These are phyloP conservation scores for Dilophus febrilis DNA, from an alignment of 2,888 invertebrate genomes.

Conservation along the genomic window DNA sequence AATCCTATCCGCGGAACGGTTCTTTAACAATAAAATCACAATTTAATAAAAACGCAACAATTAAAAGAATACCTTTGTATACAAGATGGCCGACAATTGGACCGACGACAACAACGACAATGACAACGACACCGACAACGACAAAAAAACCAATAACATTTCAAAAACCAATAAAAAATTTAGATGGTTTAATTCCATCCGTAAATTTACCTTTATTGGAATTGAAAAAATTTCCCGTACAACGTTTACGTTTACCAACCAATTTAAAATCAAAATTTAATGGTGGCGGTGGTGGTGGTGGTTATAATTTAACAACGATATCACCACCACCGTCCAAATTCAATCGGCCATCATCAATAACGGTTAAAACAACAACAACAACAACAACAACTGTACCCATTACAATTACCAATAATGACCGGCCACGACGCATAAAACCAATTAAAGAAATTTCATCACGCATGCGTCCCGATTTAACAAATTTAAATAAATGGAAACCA, in stretches of 20 bases:
- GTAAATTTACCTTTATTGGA: too few relatives aligned
- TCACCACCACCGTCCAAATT: neutral
- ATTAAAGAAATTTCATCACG: slow-evolving; percentile 8
- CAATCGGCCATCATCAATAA: neutral
- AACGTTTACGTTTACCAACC: too few relatives aligned
- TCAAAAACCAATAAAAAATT: too few relatives aligned
- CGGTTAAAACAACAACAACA: neutral
- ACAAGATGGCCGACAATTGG: neutral
- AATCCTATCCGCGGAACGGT: neutral
- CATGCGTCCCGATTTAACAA: slow-evolving; percentile 10
- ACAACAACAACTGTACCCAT: neutral
- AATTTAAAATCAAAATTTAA: neutral
- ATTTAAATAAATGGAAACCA: slow-evolving; percentile 11
- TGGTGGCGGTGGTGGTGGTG: neutral
- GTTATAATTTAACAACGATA: neutral
- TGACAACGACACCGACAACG: neutral
- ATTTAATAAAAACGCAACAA: neutral
- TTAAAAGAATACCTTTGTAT: neutral
- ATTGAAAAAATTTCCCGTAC: too few relatives aligned
- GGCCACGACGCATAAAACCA: neutral
- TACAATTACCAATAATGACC: neutral
- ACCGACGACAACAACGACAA: neutral
- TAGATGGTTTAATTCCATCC: too few relatives aligned
- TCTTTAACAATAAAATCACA: neutral
- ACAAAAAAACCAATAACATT: neutral